Evolutionary conservation across 2,888 invertebrate species (phyloP), one percentile per base, ranked within the genome.

Genomic region (Entomobrya proxima): DNA sequence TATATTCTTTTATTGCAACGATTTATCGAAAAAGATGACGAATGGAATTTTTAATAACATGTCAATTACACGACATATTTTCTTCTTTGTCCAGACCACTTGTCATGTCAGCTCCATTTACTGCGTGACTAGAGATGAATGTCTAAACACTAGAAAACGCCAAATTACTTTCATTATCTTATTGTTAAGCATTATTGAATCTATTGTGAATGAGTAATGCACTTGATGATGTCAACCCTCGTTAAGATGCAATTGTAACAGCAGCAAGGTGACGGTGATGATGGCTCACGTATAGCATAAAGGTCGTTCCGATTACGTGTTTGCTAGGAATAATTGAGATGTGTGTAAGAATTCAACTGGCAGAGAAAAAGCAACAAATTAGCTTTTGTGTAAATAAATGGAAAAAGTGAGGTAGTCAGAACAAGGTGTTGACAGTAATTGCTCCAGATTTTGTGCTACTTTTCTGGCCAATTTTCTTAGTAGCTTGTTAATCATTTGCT

Each of bases 361-460:
- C 35, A n/a, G 24, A 44, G 44, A 5, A 44, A 47, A 69, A 69
- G 44, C 40, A 2, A 50, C 35, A 50, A 50, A 52, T 74, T 74
- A 50, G 30, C 9, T 74, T 18, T 50, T 4, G 32, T 50, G 74
- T 50, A 74, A 74, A 72, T 44, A 30, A 47, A n/a, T n/a, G 18
- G 18, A 74, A 74, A 47, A 13, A 32, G 50, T 55, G 13, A 75
- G 35, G 75, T 55, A 75, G 75, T 35, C 55, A 69, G 27, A 32
- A 74, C 74, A 77, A 58, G 58, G 77, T 61, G 77, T 77, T 77
- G 77, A 77, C 77, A 77, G 55, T 77, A 78, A 61, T 78, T 47
- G 44, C 47, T 64, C 40, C 78, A 78, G 64, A 76, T 75, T n/a
- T 52, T 75, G 52, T 75, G 76, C 76, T 40, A 76, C 58, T 55